phyloP scores from a whole-genome alignment of 2,797 vertebrate genomes.

The Diglossa cyanea region DNA sequence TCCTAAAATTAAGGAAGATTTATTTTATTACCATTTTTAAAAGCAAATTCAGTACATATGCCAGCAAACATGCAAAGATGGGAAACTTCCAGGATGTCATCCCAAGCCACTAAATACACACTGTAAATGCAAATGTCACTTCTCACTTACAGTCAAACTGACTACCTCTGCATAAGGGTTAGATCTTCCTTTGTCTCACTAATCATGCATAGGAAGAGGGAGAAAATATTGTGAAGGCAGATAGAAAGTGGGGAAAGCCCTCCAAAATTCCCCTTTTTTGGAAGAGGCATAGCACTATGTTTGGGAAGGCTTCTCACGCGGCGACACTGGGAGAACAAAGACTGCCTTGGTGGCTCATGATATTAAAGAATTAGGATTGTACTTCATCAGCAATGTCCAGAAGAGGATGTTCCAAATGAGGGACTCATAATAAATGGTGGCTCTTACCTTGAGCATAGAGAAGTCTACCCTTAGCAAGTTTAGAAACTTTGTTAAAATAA shows the following conservation, averaged over 20 bases:
- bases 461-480: background rate
- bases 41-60: background rate
- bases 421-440: rapidly evolving
- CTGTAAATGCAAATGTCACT: background rate
- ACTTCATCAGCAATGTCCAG: background rate
- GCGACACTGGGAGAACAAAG: background rate
- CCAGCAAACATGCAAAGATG: background rate
- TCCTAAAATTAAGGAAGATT: background rate
- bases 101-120: background rate
- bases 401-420: background rate
- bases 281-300: background rate
- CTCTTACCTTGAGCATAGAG: background rate
- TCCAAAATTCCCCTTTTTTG: background rate
- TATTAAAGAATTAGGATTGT: background rate
- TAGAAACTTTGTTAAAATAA: background rate
- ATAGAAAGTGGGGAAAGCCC: background rate
- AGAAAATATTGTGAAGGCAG: background rate
- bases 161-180: background rate
- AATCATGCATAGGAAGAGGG: background rate
- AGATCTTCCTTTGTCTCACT: background rate
- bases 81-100: background rate
- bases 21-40: background rate
- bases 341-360: background rate
- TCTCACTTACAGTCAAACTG: background rate
- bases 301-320: background rate